A percentile compares a stretch with the other conserved stretches of the same genome.
These are phyloP conservation scores for Betta splendens DNA, from an alignment of 2,797 vertebrate genomes.

Conservation along the genomic window DNA sequence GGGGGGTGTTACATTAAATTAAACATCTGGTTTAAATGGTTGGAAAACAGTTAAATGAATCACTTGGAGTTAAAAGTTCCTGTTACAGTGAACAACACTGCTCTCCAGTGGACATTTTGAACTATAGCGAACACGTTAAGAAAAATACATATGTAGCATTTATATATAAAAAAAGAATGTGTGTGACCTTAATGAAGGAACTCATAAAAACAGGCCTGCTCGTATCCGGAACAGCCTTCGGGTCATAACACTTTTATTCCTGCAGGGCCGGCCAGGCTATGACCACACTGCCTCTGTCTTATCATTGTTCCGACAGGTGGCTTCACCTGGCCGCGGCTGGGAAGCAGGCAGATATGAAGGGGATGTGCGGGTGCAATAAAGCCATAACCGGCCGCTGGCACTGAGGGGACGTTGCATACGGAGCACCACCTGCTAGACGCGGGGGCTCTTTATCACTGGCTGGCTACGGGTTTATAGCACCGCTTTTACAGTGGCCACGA, in stretches of 20 bases:
- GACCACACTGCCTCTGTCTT: slow-evolving; percentile 62
- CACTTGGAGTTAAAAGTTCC: background rate
- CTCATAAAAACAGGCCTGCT: slow-evolving; percentile 8
- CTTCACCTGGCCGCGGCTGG: slow-evolving; percentile 68
- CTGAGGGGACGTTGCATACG: slow-evolving; percentile 72
- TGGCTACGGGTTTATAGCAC: slow-evolving; percentile 77
- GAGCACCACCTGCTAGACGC: slow-evolving; percentile 80
- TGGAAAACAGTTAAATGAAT: slow-evolving; percentile 6
- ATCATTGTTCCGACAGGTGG: slow-evolving; percentile 81
- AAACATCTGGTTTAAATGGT: slow-evolving; percentile 1
- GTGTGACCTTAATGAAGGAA: background rate
- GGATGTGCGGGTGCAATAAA: slow-evolving; percentile 82
- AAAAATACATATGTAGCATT: too few species aligned
- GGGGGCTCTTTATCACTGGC: slow-evolving; percentile 77
- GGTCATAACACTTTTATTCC: slow-evolving; percentile 47
- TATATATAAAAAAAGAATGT: background rate
- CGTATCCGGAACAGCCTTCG: slow-evolving; percentile 4
- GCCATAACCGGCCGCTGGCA: slow-evolving; percentile 77
- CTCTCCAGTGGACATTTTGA: slow-evolving; percentile 49
- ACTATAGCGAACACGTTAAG: background rate
- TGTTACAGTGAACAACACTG: slow-evolving; percentile 51
- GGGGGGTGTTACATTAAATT: slow-evolving; percentile 13
- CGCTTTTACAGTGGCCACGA: slow-evolving; percentile 73
- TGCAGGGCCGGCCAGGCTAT: slow-evolving; percentile 56
- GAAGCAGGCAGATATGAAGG: slow-evolving; percentile 75